A percentile compares a stretch with the other conserved stretches of the same genome.
phyloP scores from a whole-genome alignment of 2,797 vertebrate genomes.

The Betta splendens region DNA sequence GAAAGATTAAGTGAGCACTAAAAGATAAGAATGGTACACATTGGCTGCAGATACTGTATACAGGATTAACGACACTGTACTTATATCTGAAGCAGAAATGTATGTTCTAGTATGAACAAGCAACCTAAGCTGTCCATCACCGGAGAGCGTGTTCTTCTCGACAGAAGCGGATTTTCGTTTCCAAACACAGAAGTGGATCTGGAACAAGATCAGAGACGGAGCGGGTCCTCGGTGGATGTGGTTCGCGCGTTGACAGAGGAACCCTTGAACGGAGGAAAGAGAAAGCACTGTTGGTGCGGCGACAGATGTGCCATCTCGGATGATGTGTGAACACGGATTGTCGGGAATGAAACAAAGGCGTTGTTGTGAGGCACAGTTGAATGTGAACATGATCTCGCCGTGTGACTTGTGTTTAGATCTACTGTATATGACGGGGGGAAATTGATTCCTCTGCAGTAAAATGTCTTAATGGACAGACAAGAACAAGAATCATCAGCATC shows the following conservation, averaged over 20 bases:
- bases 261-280: conserved; percentile 2
- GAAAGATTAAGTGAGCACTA: conserved; percentile 18
- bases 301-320: conserved; percentile 20
- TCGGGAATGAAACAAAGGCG: conserved; percentile 24
- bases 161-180: conserved; percentile 32
- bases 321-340: conserved; percentile 21
- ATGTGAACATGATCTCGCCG: conserved; percentile 31
- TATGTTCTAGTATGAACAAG: conserved; percentile 43
- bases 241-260: conserved; percentile 36
- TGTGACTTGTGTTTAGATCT: conserved; percentile 23
- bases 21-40: conserved; percentile 31
- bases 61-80: too few species aligned
- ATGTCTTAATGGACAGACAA: background rate
- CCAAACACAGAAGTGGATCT: conserved; percentile 46
- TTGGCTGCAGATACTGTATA: too few species aligned
- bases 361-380: conserved; percentile 6
- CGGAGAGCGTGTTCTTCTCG: conserved; percentile 46
- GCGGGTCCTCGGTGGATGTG: conserved; percentile 42
- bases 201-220: conserved; percentile 48
- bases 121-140: conserved; percentile 31
- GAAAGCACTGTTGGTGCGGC: conserved; percentile 11
- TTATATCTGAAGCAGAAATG: conserved; percentile 39
- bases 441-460: background rate
- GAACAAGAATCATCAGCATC: conserved; percentile 26
- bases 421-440: conserved; percentile 11